phyloP scores from a whole-genome alignment of 23 tunicate genomes.

The Botrylloides violaceus region DNA sequence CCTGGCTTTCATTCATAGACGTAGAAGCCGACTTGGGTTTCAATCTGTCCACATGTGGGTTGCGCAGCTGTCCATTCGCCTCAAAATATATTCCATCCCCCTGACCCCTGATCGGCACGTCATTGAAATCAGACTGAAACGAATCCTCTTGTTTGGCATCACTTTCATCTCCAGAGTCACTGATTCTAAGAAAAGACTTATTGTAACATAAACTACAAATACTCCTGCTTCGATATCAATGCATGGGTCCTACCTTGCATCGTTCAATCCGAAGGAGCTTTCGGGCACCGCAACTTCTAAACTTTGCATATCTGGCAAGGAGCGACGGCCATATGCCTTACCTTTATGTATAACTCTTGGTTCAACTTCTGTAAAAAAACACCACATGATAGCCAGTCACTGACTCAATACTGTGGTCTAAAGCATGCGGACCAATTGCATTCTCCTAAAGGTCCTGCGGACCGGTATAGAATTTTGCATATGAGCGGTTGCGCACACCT shows the following conservation, averaged over 20 bases:
- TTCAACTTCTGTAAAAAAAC: constrained; percentile 11
- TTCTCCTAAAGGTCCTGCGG: too few relatives aligned
- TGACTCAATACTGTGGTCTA: too few relatives aligned
- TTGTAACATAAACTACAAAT: too few relatives aligned
- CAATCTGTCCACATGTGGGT: constrained; percentile 4
- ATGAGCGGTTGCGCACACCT: too few relatives aligned
- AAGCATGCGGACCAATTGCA: too few relatives aligned
- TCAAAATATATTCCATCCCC: constrained; percentile 12
- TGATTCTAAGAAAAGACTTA: neutral
- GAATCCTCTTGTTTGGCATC: neutral
- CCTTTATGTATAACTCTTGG: constrained; percentile 32
- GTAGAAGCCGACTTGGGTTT: constrained; percentile 11
- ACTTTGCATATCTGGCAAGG: constrained; percentile 30
- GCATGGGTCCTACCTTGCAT: too few relatives aligned
- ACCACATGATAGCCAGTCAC: too few relatives aligned
- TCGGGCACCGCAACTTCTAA: too few relatives aligned
- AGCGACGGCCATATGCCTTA: constrained; percentile 31
- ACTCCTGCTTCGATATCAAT: too few relatives aligned
- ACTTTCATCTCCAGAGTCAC: neutral
- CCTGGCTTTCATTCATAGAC: constrained; percentile 12
- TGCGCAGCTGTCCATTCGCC: constrained; percentile 6
- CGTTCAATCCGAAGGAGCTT: too few relatives aligned
- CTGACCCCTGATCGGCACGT: neutral
- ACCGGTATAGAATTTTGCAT: too few relatives aligned
- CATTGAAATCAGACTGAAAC: neutral